Conservation (phyloP, 2,888 invertebrate species). For the Erebia epiphron region DNA sequence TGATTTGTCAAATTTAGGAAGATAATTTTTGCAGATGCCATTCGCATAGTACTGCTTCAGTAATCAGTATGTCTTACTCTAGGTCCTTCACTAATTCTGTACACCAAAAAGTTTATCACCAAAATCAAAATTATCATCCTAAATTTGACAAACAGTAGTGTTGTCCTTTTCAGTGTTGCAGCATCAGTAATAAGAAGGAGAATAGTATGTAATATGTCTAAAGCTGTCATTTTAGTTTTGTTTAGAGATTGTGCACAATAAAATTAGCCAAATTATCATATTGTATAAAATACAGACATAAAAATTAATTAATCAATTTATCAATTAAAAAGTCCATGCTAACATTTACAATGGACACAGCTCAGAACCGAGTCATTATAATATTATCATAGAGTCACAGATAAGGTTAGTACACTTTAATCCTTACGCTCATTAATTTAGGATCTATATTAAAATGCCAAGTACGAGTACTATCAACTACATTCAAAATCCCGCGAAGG, state of each 20-base stretch:
- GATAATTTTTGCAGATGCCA: no score
- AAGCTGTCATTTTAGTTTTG: no score
- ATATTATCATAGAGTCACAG: conserved; percentile 6
- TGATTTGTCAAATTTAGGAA: no score
- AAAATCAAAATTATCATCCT: no score
- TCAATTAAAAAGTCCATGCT: conserved; percentile 16
- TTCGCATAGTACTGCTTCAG: no score
- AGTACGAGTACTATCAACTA: conserved; percentile 27
- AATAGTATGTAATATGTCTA: neutral
- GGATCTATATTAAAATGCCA: conserved; percentile 16
- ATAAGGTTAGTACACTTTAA: conserved; percentile 17
- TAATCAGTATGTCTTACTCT: no score
- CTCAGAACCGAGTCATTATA: conserved; percentile 1
- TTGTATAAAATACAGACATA: neutral
- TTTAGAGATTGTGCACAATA: neutral
- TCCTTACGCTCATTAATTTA: conserved; percentile 17
- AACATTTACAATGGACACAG: conserved; percentile 7
- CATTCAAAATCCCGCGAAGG: conserved; percentile 37
- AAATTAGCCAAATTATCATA: neutral
- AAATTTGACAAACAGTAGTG: no score
- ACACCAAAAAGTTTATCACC: no score
- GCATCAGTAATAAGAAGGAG: neutral
- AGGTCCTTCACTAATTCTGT: no score
- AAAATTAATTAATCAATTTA: conserved; percentile 13
- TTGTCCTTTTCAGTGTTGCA: no score